A percentile compares a stretch with the other conserved stretches of the same genome.
phyloP scores from a whole-genome alignment of 2,113 vertebrate genomes.

The Ptilorrhoa leucosticta region DNA sequence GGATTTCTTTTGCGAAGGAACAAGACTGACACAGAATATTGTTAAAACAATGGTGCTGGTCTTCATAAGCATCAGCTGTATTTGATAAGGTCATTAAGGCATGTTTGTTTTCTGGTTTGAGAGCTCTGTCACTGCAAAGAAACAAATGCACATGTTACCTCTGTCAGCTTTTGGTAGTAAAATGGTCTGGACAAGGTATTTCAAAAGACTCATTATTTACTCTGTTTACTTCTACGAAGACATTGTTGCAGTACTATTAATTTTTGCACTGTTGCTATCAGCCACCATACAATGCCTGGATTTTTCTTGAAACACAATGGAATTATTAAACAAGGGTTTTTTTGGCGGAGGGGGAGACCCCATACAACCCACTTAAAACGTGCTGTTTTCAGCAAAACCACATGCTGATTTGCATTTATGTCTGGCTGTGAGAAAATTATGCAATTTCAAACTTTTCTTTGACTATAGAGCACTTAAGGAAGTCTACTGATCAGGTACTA shows the following conservation, averaged over 20 bases:
- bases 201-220: background rate
- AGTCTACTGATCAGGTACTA: background rate
- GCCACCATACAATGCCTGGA: background rate
- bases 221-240: background rate
- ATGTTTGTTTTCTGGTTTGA: background rate
- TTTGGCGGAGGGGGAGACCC: accelerated
- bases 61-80: background rate
- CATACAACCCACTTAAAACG: accelerated
- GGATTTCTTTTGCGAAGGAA: background rate
- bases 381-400: background rate
- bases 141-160: background rate
- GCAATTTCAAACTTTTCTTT: background rate
- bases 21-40: background rate
- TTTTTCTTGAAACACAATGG: background rate
- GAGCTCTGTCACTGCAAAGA: background rate
- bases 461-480: background rate
- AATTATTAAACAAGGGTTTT: background rate
- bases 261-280: background rate
- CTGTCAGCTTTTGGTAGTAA: background rate
- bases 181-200: background rate
- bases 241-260: background rate
- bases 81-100: background rate
- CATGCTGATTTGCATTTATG: background rate
- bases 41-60: background rate
- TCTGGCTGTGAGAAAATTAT: background rate